Evolutionary conservation across 2,113 vertebrate species (phyloP), one percentile per base, ranked within the genome.

Genomic region (Otus sunia): DNA sequence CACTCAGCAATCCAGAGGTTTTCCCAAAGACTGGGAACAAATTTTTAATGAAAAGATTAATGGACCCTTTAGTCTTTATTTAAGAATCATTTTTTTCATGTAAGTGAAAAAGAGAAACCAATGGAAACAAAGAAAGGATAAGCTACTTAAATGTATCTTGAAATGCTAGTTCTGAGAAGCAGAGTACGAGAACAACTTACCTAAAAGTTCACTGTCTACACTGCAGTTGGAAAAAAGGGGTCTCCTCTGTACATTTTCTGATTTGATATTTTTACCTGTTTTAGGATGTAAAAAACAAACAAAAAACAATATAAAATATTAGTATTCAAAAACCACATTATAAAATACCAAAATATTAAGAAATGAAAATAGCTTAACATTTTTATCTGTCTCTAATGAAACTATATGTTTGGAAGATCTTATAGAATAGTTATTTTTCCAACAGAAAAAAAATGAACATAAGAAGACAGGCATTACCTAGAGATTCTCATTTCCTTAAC

Each of bases 171-270:
- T 79, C 13, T 90, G 27, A 71, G 62, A 72, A 73, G 43, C 8
- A 59, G 26, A 66, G 10, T n/a, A 41, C 55, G 52, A 85, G 26
- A 89, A 79, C 12, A 81, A 75, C 94, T 96, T 97, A 99, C 99
- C 98, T 88, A 98, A 77, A 93, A 96, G 58, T 63, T 96, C 96
- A 80, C 85, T 72, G 77, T 99, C 96, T 93, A 99, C 98, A 53
- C 98, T 99, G 97, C 99, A 99, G 96, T 98, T 99, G 36, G 99
- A 99, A 43, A 98, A 78, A 68, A 60, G 72, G 12, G 71, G 58
- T 76, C 71, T 74, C 79, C 95, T 93, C 21, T 95, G 81, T 12
- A 29, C 90, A 68, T 83, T 90, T 97, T 96, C 97, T 93, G 59
- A 63, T 89, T 97, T 95, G 30, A 19, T n/a, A 26, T 20, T 91